These are phyloP conservation scores for Manis javanica DNA, from an alignment of 2,797 vertebrate species.

Conservation along the genomic window DNA sequence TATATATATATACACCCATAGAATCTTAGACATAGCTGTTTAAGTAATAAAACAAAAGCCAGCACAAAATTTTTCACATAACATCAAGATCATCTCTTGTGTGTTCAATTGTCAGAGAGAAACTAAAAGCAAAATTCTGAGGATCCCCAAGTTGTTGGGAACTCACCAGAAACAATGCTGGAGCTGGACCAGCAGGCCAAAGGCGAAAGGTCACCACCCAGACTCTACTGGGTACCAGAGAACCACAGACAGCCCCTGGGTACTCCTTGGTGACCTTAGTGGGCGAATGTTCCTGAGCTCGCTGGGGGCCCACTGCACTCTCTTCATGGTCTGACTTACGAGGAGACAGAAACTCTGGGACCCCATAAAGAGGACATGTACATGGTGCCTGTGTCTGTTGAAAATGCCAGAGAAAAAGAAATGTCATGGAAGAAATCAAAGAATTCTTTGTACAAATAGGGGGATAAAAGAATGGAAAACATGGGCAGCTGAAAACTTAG, in stretches of 20 bases:
- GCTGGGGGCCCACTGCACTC: too few species aligned
- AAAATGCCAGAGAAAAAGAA: not conserved
- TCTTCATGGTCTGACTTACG: not conserved
- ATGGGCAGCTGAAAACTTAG: not conserved
- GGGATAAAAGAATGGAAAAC: not conserved
- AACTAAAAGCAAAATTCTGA: not conserved
- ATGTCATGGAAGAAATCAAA: conserved; percentile 16
- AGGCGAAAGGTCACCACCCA: not conserved
- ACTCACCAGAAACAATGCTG: not conserved
- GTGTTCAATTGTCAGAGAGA: not conserved
- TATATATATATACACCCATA: not conserved
- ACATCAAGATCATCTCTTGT: not conserved
- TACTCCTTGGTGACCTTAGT: not conserved
- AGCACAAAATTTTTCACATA: not conserved
- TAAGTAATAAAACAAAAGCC: not conserved
- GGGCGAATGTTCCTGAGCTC: not conserved
- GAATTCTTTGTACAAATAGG: not conserved
- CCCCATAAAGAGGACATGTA: not conserved
- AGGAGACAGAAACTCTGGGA: not conserved
- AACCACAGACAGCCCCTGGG: not conserved
- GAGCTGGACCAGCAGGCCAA: not conserved
- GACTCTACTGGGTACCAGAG: not conserved
- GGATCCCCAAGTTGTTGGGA: not conserved
- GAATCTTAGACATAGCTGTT: not conserved
- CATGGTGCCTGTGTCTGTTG: too few species aligned